Evolutionary conservation across 2,888 invertebrate genomes (phyloP).

Genomic region (Aphidoletes aphidimyza): DNA sequence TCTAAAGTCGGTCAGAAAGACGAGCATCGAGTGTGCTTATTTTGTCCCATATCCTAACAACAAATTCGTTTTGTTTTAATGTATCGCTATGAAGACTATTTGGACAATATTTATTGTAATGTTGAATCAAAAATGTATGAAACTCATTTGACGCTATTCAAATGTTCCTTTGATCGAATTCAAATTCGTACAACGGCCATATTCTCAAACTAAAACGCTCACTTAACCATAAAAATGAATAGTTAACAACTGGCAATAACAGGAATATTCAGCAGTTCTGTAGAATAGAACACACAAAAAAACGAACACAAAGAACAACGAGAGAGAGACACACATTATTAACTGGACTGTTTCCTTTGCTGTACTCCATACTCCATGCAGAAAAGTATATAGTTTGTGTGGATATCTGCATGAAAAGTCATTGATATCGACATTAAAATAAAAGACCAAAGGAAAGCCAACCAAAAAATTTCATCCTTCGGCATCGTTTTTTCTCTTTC

Average conservation of each 20-base stretch:
- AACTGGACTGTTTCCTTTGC: not conserved
- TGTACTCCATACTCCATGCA: not conserved
- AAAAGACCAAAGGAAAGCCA: not conserved
- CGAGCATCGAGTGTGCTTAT: not conserved
- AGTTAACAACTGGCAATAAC: conserved; percentile 28
- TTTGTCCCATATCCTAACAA: not conserved
- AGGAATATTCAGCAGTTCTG: conserved; percentile 32
- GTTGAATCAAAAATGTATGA: conserved; percentile 41
- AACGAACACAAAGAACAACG: not conserved
- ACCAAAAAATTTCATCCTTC: not conserved
- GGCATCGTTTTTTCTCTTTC: not conserved
- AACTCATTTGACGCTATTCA: conserved; percentile 34
- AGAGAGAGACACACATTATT: not conserved
- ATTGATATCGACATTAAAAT: conserved; percentile 31
- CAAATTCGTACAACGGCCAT: not conserved
- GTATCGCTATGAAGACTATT: conserved; percentile 38
- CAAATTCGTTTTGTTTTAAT: conserved; percentile 31
- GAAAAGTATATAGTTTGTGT: not conserved
- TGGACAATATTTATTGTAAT: conserved; percentile 33
- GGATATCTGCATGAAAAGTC: not conserved
- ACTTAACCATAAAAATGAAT: conserved; percentile 42
- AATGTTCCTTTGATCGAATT: conserved; percentile 41
- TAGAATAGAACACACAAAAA: not conserved
- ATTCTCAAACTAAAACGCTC: too few species aligned
- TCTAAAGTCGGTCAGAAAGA: too few species aligned